phyloP scores from a whole-genome alignment of 2,113 vertebrate species.

The Garra rufa region DNA sequence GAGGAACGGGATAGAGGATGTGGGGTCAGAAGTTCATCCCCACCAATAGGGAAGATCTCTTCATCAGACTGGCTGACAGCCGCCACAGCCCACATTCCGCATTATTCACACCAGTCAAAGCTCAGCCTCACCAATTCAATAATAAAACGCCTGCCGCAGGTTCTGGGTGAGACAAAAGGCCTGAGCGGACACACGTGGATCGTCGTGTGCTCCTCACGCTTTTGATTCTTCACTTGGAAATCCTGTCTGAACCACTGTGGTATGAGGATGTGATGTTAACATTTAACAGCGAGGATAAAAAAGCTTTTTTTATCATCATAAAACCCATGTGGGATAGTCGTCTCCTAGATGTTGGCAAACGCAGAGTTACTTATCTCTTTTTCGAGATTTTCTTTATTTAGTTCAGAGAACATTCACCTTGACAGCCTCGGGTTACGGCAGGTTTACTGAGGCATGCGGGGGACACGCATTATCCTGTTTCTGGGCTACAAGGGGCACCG shows the following conservation, averaged over 20 bases:
- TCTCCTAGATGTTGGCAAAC: conserved; percentile 67
- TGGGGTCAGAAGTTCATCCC: conserved; percentile 56
- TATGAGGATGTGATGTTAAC: conserved; percentile 40
- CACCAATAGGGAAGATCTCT: conserved; percentile 49
- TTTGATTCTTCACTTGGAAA: conserved; percentile 46
- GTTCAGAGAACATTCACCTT: conserved; percentile 59
- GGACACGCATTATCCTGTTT: conserved; percentile 67
- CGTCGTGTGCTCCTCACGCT: not conserved
- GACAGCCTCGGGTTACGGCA: conserved; percentile 35
- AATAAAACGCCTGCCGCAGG: conserved; percentile 44
- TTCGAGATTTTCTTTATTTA: conserved; percentile 68
- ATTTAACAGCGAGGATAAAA: not conserved
- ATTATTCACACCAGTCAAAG: conserved; percentile 61
- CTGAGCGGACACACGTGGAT: not conserved
- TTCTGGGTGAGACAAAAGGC: conserved; percentile 7
- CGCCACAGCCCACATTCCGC: conserved; percentile 55
- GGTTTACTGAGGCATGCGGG: conserved; percentile 32
- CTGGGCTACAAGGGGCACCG: conserved; percentile 69
- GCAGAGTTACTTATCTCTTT: conserved; percentile 67
- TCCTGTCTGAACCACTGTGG: conserved; percentile 30
- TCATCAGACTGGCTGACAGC: conserved; percentile 57
- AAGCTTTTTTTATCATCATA: conserved; percentile 43
- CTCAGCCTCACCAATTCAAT: conserved; percentile 51
- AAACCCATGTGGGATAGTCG: conserved; percentile 63
- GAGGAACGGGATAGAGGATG: conserved; percentile 5